Conservation (phyloP, 2,888 invertebrate species). For the Cephus runcator region DNA sequence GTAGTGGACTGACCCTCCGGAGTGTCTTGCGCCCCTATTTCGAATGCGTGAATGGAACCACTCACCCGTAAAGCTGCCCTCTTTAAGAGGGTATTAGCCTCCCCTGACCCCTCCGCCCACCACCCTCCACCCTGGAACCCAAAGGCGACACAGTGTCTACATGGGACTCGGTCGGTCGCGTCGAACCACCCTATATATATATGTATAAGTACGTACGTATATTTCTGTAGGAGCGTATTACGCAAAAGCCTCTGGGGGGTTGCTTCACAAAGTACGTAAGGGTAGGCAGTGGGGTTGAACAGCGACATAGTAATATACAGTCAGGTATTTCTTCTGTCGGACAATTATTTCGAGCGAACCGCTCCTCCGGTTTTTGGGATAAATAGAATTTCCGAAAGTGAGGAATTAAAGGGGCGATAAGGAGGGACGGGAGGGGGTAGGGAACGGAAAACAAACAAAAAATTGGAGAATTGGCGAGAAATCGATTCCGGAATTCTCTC, state of each 20-base stretch:
- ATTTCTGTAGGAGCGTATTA: background rate
- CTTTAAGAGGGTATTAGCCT: conserved; percentile 41
- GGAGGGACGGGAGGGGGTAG: background rate
- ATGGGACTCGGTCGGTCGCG: conserved; percentile 9
- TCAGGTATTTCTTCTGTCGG: background rate
- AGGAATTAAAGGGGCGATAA: background rate
- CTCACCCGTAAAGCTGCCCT: conserved; percentile 39
- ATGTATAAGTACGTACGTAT: conserved; percentile 11
- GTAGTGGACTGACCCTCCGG: background rate
- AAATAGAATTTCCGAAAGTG: background rate
- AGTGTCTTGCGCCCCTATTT: conserved; percentile 22
- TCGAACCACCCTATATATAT: conserved; percentile 16
- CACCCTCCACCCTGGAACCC: background rate
- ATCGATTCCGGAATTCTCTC: conserved; percentile 1
- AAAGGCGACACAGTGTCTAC: conserved; percentile 39
- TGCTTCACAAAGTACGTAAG: background rate
- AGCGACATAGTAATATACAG: background rate
- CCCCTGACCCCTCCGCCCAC: conserved; percentile 16
- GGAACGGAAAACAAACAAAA: background rate
- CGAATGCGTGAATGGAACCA: conserved; percentile 38
- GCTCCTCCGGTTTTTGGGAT: background rate
- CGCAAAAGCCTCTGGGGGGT: background rate
- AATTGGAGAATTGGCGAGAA: conserved; percentile 4
- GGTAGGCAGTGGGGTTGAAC: background rate
- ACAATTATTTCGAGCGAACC: background rate